phyloP scores from a whole-genome alignment of 64 coral and sea anemone genomes.

The Acropora tenuis region DNA sequence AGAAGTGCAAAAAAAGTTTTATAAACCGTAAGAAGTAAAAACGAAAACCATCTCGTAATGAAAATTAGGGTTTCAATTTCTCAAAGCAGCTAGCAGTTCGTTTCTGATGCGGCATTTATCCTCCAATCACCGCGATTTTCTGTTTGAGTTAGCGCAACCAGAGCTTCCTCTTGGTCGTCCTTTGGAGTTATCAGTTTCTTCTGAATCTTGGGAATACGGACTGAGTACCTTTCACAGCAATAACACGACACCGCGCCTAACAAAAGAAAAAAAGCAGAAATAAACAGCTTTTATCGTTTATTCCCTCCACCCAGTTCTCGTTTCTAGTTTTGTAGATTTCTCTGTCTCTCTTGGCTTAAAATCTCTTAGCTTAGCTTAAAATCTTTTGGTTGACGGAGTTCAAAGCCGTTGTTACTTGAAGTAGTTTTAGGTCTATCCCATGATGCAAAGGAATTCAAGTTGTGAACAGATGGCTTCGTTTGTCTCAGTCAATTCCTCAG shows the following conservation, averaged over 20 bases:
- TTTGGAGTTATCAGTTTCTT: not conserved
- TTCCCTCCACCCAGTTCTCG: not conserved
- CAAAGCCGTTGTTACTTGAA: too few species aligned
- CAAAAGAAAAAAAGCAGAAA: not conserved
- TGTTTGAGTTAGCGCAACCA: not conserved
- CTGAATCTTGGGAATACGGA: conserved; percentile 46
- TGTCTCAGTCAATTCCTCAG: too few species aligned
- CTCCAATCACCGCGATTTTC: not conserved
- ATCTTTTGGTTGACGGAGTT: too few species aligned
- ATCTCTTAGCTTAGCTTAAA: too few species aligned
- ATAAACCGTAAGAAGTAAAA: too few species aligned
- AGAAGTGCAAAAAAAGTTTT: too few species aligned
- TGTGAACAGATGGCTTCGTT: too few species aligned
- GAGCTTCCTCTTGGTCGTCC: not conserved
- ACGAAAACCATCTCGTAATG: too few species aligned
- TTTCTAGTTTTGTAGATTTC: not conserved
- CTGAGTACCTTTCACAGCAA: conserved; percentile 59
- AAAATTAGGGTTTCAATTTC: too few species aligned
- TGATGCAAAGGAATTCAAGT: too few species aligned
- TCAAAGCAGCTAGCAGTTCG: not conserved
- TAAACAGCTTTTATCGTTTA: not conserved
- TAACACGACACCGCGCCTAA: conserved; percentile 35
- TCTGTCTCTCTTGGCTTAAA: not conserved
- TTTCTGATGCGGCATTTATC: not conserved
- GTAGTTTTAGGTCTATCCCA: too few species aligned